Base-by-base conservation (phyloP, 2,113 vertebrate species). In the Crypturellus undulatus region DNA sequence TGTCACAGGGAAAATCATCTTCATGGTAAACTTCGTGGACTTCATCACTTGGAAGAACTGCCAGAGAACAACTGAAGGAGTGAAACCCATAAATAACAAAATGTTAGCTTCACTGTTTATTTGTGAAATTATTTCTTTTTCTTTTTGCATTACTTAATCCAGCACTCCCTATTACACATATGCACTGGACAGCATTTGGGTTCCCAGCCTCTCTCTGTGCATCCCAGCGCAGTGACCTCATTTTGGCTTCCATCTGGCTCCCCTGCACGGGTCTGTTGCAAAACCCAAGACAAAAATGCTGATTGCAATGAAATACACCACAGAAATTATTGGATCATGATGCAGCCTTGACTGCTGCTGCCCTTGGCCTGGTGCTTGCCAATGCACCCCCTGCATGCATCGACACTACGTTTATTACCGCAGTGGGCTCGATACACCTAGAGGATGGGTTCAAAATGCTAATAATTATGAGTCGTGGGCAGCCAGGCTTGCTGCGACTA, bases 11-110 rank as follows among this genome's bases (percentile, higher is more conserved):
- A 77, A 72, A 89, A 25, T 28, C 68, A 63, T 92, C 89, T 77
- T 90, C 15, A 9, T 67, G 84, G 75, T 70, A 94, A 95, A 79
- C n/a, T 83, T 71, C 0, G 64, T 73, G 82, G 54, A 91, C 78
- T 45, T 89, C 59, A 32, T 54, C 60, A 28, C 28, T 90, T 76
- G 36, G 40, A 89, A 93, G 54, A 21, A 10, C 21, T 89, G 87
- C 34, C 87, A 95, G 75, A 62, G 49, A 85, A 79, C 10, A 87
- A 45, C 16, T 77, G 51, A 79, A 82, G 30, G 60, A n/a, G 22
- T 58, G 73, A 94, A 89, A 87, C 6, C 11, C 54, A 91, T 84
- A 91, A 95, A 73, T 79, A 91, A 58, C 26, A 59, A 72, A 85
- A 15, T 14, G 20, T 84, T 67, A 84, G 76, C 8, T 43, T 87